A percentile compares a stretch with the other conserved stretches of the same genome.
Evolutionary conservation across 2,888 invertebrate species (phyloP).

Genomic region (Stenodera caucasica): DNA sequence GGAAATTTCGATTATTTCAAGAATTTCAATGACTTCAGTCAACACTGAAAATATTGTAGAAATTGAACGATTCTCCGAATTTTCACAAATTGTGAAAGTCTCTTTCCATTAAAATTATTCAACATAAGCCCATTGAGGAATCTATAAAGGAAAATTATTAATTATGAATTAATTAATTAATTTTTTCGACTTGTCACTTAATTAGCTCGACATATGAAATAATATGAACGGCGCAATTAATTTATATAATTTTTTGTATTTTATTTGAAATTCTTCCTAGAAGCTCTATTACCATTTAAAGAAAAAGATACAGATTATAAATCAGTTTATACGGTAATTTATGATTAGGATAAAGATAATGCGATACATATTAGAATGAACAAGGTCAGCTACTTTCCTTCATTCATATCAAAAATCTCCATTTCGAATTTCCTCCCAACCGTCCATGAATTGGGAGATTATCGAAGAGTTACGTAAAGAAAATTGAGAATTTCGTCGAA

Average conservation of each 20-base stretch:
- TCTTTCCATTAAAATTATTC: background rate
- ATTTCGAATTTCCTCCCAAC: background rate
- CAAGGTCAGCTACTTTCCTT: background rate
- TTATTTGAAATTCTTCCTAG: background rate
- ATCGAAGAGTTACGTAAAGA: background rate
- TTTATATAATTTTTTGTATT: no score
- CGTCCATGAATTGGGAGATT: background rate
- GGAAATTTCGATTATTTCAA: slow-evolving; percentile 16
- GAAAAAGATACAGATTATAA: background rate
- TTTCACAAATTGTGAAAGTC: background rate
- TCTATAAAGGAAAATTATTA: background rate
- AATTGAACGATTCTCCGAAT: no score
- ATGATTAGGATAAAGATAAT: slow-evolving; percentile 1
- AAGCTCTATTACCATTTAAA: background rate
- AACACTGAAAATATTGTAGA: no score
- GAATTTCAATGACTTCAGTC: slow-evolving; percentile 22
- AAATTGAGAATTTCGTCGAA: background rate
- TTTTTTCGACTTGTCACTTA: background rate
- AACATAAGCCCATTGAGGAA: background rate
- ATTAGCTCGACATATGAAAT: background rate
- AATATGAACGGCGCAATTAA: background rate
- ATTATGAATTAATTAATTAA: background rate
- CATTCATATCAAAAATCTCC: background rate
- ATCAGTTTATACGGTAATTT: background rate
- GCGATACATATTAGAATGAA: background rate